These are phyloP conservation scores for Anthoptus insignis DNA, from an alignment of 2,888 invertebrate genomes.

Conservation along the genomic window DNA sequence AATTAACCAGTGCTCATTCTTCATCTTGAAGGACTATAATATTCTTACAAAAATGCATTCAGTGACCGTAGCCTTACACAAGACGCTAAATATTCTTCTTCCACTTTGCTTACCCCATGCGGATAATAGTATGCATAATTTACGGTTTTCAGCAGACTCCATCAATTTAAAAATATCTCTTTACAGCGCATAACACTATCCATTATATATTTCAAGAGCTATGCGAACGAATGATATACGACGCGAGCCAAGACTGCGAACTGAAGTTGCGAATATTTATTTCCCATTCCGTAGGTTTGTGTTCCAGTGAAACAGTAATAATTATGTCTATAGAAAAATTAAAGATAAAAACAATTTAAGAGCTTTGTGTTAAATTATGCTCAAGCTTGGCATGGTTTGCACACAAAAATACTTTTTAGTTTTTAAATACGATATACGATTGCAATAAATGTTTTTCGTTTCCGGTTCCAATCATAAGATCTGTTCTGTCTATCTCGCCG, in stretches of 20 bases:
- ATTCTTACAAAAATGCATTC: too few species aligned
- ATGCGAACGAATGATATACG: conserved; percentile 36
- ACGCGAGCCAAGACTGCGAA: conserved; percentile 26
- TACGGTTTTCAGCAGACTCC: conserved; percentile 22
- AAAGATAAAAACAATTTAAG: too few species aligned
- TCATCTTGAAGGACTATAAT: too few species aligned
- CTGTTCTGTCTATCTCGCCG: too few species aligned
- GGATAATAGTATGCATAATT: conserved; percentile 21
- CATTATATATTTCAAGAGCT: conserved; percentile 36
- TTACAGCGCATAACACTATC: conserved; percentile 32
- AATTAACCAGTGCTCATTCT: too few species aligned
- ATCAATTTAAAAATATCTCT: conserved; percentile 38
- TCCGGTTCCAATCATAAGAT: too few species aligned
- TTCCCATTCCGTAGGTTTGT: conserved; percentile 9
- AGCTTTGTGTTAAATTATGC: too few species aligned
- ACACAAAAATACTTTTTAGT: too few species aligned
- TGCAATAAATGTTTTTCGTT: too few species aligned
- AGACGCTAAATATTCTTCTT: neutral
- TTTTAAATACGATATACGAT: too few species aligned
- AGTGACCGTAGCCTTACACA: neutral
- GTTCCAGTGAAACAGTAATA: conserved; percentile 1
- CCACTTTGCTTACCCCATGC: conserved; percentile 7
- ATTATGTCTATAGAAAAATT: too few species aligned
- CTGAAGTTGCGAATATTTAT: conserved; percentile 36
- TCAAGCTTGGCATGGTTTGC: too few species aligned